Percentiles rank a stretch among this genome's conserved stretches.
Evolutionary conservation across 2,888 invertebrate genomes (phyloP).

Genomic region (Oscheius sp.): DNA sequence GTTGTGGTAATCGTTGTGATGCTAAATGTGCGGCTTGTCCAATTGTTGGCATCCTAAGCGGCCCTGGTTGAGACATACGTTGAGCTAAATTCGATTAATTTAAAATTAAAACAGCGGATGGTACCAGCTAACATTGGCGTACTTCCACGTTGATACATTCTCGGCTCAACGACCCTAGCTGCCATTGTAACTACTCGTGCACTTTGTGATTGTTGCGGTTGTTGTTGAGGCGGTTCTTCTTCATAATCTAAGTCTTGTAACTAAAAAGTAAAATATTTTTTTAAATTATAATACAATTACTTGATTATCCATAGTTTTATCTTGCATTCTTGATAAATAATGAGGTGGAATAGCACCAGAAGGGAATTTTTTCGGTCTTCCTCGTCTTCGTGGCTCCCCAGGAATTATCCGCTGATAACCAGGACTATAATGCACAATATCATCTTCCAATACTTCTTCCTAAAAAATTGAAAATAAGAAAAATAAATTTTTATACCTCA

Average conservation of each 20-base stretch:
- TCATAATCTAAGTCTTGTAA: conserved; percentile 32
- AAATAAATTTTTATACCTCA: background rate
- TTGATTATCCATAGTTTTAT: background rate
- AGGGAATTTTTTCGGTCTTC: conserved; percentile 31
- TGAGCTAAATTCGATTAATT: conserved; percentile 7
- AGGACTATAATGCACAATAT: conserved; percentile 17
- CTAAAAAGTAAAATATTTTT: conserved; percentile 6
- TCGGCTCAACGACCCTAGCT: background rate
- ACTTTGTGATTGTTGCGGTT: background rate
- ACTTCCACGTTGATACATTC: conserved; percentile 1
- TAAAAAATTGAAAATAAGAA: background rate
- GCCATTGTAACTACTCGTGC: conserved; percentile 20
- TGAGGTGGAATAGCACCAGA: conserved; percentile 27
- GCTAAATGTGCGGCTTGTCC: conserved; percentile 38
- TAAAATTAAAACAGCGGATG: background rate
- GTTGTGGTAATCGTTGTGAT: conserved; percentile 30
- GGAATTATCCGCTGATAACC: background rate
- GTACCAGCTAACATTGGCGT: background rate
- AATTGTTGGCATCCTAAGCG: conserved; percentile 24
- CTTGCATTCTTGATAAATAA: conserved; percentile 28
- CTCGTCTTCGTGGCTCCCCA: conserved; percentile 13
- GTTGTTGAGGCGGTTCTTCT: background rate
- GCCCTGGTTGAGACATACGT: conserved; percentile 15
- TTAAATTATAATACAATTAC: background rate
- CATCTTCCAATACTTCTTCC: conserved; percentile 32